Evolutionary conservation across 2,113 vertebrate species (phyloP).

Genomic region (Phalacrocorax carbo): DNA sequence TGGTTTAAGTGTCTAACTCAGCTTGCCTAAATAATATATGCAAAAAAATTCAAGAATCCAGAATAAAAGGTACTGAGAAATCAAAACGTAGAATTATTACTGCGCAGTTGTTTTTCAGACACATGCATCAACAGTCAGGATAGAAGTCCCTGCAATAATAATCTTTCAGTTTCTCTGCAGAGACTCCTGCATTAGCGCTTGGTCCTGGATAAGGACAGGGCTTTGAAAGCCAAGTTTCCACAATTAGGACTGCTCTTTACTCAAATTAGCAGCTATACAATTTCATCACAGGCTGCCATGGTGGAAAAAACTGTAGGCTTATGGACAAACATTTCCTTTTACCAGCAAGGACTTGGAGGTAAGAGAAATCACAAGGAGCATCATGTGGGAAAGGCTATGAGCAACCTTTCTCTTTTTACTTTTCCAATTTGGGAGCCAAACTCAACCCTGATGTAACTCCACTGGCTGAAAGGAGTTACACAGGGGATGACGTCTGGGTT

Average conservation of each 20-base stretch:
- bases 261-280: constrained; percentile 66
- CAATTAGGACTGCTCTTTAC: constrained; percentile 16
- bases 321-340: constrained; percentile 64
- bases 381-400: constrained; percentile 62
- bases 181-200: constrained; percentile 30
- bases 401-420: constrained; percentile 67
- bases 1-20: neutral
- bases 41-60: neutral
- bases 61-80: neutral
- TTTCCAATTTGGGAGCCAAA: constrained; percentile 58
- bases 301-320: constrained; percentile 62
- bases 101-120: neutral
- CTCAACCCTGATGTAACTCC: constrained; percentile 46
- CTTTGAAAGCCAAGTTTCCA: constrained; percentile 16
- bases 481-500: constrained; percentile 8
- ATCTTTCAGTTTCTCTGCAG: constrained; percentile 7
- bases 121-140: neutral
- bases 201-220: constrained; percentile 20
- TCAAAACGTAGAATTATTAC: neutral
- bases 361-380: constrained; percentile 65
- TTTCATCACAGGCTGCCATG: constrained; percentile 64
- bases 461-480: constrained; percentile 20
- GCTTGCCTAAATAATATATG: neutral
- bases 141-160: constrained; percentile 1
- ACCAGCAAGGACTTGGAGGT: constrained; percentile 60